Base-by-base conservation (phyloP, 1,140 invertebrate species). In the Drosophila persimilis region DNA sequence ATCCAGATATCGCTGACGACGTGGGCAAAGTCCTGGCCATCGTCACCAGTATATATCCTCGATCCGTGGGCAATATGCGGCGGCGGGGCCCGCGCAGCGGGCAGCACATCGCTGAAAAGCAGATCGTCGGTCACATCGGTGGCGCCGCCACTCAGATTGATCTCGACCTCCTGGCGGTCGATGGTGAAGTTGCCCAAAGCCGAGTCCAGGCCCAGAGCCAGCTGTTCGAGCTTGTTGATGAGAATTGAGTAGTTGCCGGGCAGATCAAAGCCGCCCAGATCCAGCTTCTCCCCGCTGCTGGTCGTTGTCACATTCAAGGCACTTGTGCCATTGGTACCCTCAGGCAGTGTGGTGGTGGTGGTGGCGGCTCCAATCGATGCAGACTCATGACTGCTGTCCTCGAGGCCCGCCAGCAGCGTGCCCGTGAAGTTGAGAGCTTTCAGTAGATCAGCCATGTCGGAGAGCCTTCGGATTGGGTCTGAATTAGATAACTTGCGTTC, bases 1-100 rank as follows among this genome's bases (percentile, higher is more conserved):
- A 94, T 93, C 94, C 94, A 94, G 24, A 94, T 92, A 67, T 94
- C 94, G 35, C 93, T 92, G 43, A 92, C 88, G 9, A 92, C 78
- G 43, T 86, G 77, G 0, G 86, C 73, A 48, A 91, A 91, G 35
- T 92, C 91, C 52, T 86, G 71, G 24, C 84, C 90, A 45, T 90
- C 90, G 11, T 91, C 73, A 24, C 84, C 89, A 0, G 79, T 88
- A 11, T 64, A 88, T 24, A 89, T 71, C 20, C 80, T 72, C 0
- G 81, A 78, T 11, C 80, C 76, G 26, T 88, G 84, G 0, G 66
- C 60, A 5, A 80, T 69, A 13, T 73, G 81, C 0, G 89, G 65
- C 0, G 89, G 58, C 11, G 88, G 86, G 6, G 75, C 64, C 26
- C 73, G 66, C 3, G 84, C 84, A 2, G 75, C 79, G 9, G 88